These are phyloP conservation scores for Beris chalybata DNA, from an alignment of 2,888 invertebrate genomes.

Conservation along the genomic window DNA sequence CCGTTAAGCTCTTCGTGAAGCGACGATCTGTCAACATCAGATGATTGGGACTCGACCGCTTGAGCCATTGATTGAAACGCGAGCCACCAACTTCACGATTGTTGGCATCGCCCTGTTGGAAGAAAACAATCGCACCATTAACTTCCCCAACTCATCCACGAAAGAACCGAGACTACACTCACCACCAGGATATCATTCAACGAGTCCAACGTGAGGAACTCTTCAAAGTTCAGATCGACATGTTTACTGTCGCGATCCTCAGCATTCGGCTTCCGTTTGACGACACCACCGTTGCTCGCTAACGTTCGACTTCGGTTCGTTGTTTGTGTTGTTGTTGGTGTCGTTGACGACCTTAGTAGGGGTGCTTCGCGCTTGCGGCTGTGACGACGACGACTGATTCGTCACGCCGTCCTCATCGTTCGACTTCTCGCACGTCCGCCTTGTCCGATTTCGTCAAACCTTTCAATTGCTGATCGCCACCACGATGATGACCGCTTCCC, in stretches of 20 bases:
- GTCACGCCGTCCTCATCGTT: no score
- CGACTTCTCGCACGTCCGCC: no score
- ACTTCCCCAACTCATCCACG: no score
- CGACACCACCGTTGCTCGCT: background rate
- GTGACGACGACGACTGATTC: no score
- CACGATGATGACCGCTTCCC: background rate
- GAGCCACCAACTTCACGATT: slow-evolving; percentile 64
- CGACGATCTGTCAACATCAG: slow-evolving; percentile 57
- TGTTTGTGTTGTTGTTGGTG: no score
- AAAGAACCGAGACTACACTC: no score
- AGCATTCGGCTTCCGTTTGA: slow-evolving; percentile 2
- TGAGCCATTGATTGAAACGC: slow-evolving; percentile 82
- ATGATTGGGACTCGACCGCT: slow-evolving; percentile 46
- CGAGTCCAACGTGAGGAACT: slow-evolving; percentile 79
- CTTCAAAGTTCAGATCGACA: slow-evolving; percentile 77
- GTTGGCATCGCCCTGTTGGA: slow-evolving; percentile 65
- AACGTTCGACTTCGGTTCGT: background rate
- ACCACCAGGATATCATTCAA: slow-evolving; percentile 74
- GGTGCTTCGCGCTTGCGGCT: no score
- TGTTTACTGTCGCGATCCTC: slow-evolving; percentile 39
- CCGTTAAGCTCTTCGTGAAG: slow-evolving; percentile 69
- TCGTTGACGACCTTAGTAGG: no score
- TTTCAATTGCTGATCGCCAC: no score
- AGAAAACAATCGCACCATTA: no score
- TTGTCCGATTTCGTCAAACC: no score